Evolutionary conservation across 2,888 invertebrate species (phyloP).

Genomic region (Euplexia lucipara): DNA sequence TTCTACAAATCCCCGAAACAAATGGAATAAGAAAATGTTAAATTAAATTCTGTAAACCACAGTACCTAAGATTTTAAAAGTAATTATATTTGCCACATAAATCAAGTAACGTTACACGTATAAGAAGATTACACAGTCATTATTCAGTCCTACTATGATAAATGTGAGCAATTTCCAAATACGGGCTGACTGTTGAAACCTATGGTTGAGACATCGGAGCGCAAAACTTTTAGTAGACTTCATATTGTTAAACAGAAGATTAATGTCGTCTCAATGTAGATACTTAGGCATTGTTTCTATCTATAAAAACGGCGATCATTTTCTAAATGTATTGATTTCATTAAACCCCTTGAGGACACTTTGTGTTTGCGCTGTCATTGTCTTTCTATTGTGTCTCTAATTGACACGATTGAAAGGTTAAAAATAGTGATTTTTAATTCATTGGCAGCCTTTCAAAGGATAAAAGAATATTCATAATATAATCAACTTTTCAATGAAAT

Average conservation of each 20-base stretch:
- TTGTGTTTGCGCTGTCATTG: too few relatives aligned
- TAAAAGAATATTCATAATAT: too few relatives aligned
- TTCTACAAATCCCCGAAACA: slow-evolving; percentile 14
- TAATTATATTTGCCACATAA: slow-evolving; percentile 56
- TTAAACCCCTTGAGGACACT: too few relatives aligned
- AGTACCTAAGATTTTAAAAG: slow-evolving; percentile 40
- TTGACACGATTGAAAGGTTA: too few relatives aligned
- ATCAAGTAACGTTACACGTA: slow-evolving; percentile 50
- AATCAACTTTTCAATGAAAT: too few relatives aligned
- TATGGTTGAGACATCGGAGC: slow-evolving; percentile 21
- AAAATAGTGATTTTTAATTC: too few relatives aligned
- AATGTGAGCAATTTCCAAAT: slow-evolving; percentile 59
- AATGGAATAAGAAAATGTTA: slow-evolving; percentile 36
- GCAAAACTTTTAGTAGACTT: slow-evolving; percentile 35
- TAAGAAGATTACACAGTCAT: slow-evolving; percentile 54
- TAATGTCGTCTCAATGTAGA: slow-evolving; percentile 19
- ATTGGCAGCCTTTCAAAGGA: too few relatives aligned
- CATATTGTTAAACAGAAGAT: slow-evolving; percentile 37
- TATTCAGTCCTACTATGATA: slow-evolving; percentile 58
- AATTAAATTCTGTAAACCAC: slow-evolving; percentile 35
- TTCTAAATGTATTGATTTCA: not conserved
- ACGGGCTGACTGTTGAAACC: slow-evolving; percentile 35
- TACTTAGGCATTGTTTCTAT: slow-evolving; percentile 6
- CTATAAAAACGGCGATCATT: slow-evolving; percentile 3
- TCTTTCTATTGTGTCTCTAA: too few relatives aligned